phyloP scores from a whole-genome alignment of 2,888 invertebrate genomes.

The Macropis europaea region DNA sequence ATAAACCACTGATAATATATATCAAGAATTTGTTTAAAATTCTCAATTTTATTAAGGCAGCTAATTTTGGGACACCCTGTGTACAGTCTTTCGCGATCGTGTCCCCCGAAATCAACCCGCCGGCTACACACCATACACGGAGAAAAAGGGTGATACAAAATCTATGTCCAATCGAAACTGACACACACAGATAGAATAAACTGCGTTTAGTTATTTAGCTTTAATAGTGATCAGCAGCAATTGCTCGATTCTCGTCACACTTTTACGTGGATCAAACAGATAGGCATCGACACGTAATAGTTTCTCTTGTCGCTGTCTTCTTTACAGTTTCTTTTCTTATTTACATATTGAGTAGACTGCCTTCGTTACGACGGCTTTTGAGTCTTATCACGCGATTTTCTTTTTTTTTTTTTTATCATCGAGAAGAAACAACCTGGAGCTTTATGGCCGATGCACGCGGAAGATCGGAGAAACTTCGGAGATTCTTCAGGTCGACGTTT shows the following conservation, averaged over 20 bases:
- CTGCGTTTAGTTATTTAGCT: slow-evolving; percentile 67
- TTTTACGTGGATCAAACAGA: slow-evolving; percentile 62
- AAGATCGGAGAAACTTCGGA: background rate
- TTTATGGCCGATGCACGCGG: slow-evolving; percentile 1
- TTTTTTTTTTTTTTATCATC: slow-evolving; percentile 32
- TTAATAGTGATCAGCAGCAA: slow-evolving; percentile 63
- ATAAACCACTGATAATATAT: too few relatives aligned
- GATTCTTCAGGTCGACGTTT: too few relatives aligned
- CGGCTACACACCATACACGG: slow-evolving; percentile 66
- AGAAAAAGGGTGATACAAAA: slow-evolving; percentile 74
- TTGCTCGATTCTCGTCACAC: slow-evolving; percentile 43
- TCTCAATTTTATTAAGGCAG: background rate
- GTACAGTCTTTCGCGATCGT: background rate
- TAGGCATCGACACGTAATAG: slow-evolving; percentile 57
- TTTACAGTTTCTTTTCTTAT: slow-evolving; percentile 60
- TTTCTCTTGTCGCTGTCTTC: background rate
- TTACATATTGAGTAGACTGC: slow-evolving; percentile 59
- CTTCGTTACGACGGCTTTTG: slow-evolving; percentile 25
- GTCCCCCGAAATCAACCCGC: slow-evolving; percentile 45
- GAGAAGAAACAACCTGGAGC: slow-evolving; percentile 19
- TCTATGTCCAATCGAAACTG: slow-evolving; percentile 73
- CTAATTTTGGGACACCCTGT: too few relatives aligned
- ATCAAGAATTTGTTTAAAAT: too few relatives aligned
- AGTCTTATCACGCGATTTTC: slow-evolving; percentile 49
- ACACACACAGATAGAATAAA: slow-evolving; percentile 74